Evolutionary conservation across 2,113 vertebrate genomes (phyloP).

Genomic region (Oceanodroma tethys): DNA sequence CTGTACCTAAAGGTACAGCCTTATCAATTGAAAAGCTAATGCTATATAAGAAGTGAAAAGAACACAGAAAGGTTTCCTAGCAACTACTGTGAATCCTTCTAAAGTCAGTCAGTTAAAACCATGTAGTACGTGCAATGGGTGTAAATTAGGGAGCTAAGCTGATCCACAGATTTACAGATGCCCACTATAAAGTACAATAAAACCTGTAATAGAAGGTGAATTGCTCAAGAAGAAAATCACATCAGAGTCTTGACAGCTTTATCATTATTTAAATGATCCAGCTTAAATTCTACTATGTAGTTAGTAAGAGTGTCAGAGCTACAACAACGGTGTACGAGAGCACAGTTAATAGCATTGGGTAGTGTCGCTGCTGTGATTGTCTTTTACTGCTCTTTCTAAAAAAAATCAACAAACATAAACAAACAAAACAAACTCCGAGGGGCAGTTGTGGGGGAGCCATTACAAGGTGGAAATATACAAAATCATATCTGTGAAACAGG

Average conservation of each 20-base stretch:
- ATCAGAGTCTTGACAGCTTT: slow-evolving; percentile 65
- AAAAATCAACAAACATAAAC: not conserved
- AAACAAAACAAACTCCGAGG: not conserved
- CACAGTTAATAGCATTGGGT: slow-evolving; percentile 5
- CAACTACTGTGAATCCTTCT: slow-evolving; percentile 74
- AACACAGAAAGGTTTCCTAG: slow-evolving; percentile 78
- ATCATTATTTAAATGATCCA: slow-evolving; percentile 72
- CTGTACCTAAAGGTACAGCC: slow-evolving; percentile 66
- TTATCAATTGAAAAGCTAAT: slow-evolving; percentile 77
- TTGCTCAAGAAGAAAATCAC: slow-evolving; percentile 69
- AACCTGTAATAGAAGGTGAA: slow-evolving; percentile 63
- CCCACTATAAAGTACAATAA: slow-evolving; percentile 66
- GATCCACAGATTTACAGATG: slow-evolving; percentile 64
- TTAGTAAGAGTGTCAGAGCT: slow-evolving; percentile 46
- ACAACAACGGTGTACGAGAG: not conserved
- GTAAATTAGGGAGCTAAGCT: slow-evolving; percentile 56
- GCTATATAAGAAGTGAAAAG: slow-evolving; percentile 72
- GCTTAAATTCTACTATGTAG: slow-evolving; percentile 57
- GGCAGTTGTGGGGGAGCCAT: not conserved
- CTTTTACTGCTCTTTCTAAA: not conserved
- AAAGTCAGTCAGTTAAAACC: slow-evolving; percentile 76
- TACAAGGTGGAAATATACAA: not conserved
- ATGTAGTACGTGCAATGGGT: slow-evolving; percentile 61
- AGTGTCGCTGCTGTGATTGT: not conserved
- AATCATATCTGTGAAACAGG: not conserved